Evolutionary conservation across 2,797 vertebrate species (phyloP).

Genomic region (Cyprinella venusta): DNA sequence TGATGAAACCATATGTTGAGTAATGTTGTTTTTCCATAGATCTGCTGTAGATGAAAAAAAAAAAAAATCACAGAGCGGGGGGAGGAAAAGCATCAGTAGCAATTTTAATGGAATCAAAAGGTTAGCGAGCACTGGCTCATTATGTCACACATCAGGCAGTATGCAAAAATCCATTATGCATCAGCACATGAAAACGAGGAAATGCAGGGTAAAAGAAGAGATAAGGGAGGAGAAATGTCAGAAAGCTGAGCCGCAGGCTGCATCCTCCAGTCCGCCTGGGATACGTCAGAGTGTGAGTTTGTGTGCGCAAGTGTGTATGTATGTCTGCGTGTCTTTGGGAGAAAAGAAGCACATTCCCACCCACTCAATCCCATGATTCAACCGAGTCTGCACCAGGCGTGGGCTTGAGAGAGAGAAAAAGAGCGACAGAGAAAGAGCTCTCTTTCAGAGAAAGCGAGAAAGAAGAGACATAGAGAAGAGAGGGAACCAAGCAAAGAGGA

Average conservation of each 20-base stretch:
- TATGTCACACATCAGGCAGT: constrained; percentile 42
- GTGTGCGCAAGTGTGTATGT: constrained; percentile 26
- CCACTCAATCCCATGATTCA: constrained; percentile 68
- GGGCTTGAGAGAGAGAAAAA: constrained; percentile 57
- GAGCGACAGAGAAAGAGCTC: constrained; percentile 49
- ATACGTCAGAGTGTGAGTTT: constrained; percentile 52
- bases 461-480: constrained; percentile 13
- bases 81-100: constrained; percentile 25
- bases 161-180: constrained; percentile 47
- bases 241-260: constrained; percentile 49
- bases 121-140: constrained; percentile 38
- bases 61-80: constrained; percentile 12
- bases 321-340: constrained; percentile 43
- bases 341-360: constrained; percentile 60
- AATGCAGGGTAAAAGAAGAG: constrained; percentile 23
- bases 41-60: not conserved
- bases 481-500: constrained; percentile 13
- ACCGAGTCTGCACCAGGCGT: constrained; percentile 62
- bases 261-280: constrained; percentile 52
- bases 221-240: constrained; percentile 52
- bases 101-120: constrained; percentile 43
- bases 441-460: constrained; percentile 37
- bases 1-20: constrained; percentile 10
- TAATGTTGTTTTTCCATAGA: constrained; percentile 13
- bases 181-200: constrained; percentile 35